Base-by-base conservation (phyloP, 2,797 vertebrate species). In the Enoplosus armatus region DNA sequence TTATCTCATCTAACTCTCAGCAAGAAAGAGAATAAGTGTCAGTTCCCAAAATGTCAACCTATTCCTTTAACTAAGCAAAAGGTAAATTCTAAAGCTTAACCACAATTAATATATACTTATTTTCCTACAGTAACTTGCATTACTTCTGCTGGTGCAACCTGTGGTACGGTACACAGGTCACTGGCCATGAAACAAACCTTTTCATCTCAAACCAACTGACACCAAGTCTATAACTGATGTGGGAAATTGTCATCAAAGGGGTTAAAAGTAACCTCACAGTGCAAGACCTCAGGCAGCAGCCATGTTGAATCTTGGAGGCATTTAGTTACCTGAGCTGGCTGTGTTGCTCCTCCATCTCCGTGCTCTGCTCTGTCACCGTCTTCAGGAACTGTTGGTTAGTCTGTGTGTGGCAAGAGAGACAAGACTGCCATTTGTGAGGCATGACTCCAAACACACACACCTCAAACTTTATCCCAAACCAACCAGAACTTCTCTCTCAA, bases 321-420 rank as follows among this genome's bases (percentile, higher is more conserved):
- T 63, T 39, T 10, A 5, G 51, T 86, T 95, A 99, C 98, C 98
- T 97, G 87, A 97, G 94, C 84, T 98, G 95, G 74, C 90, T 91
- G 61, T 86, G 96, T 16, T 97, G 95, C 71, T 96, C 91, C 87
- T 98, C 95, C 55, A 98, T 94, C 89, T 98, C 96, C 1, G 64
- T 78, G 78, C 91, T 95, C 93, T 98, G 97, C 54, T 97, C 96
- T 10, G 94, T 94, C 85, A 99, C 79, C 0, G 95, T 95, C 92
- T 96, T 95, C 90, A 98, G 89, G 73, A 99, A 95, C 70, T 98
- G 95, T 77, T 97, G 96, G 89, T 97, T 98, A 55, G 91, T 95
- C 98, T 99, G 96, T 3, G 90, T 93, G 80, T 94, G 89, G 90
- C 93, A 95, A 24, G 85, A 92, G 56, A 93, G 89, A 85, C 92